Conservation (phyloP, 1,140 invertebrate species). For the Hyposmocoma kahamanoa region DNA sequence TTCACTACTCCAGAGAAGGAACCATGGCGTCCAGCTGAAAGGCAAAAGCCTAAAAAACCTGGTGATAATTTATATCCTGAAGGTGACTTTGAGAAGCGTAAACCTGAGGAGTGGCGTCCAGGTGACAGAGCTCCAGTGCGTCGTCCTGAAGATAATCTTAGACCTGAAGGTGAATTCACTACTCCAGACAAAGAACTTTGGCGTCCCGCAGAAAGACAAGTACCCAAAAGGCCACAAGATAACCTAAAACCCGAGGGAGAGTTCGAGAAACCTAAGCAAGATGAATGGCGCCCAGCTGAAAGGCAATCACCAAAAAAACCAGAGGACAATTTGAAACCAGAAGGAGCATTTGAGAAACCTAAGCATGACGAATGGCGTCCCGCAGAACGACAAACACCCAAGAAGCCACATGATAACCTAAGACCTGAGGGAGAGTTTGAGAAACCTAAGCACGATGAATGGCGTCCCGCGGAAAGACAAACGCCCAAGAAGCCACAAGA, state of each 20-base stretch:
- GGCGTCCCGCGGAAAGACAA: conserved; percentile 69
- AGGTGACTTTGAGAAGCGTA: conserved; percentile 73
- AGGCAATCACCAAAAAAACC: conserved; percentile 75
- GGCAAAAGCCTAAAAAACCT: conserved; percentile 52
- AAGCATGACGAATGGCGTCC: conserved; percentile 58
- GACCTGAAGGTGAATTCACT: conserved; percentile 56
- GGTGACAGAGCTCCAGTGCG: conserved; percentile 55
- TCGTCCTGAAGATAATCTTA: conserved; percentile 70
- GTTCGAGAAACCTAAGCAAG: conserved; percentile 74
- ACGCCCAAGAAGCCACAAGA: conserved; percentile 41
- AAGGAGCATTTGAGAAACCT: conserved; percentile 75
- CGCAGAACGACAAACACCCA: conserved; percentile 61
- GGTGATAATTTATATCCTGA: conserved; percentile 67
- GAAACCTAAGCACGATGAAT: conserved; percentile 63
- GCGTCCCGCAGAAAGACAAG: conserved; percentile 55
- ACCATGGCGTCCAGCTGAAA: conserved; percentile 40
- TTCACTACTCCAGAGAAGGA: conserved; percentile 50
- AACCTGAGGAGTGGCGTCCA: conserved; percentile 72
- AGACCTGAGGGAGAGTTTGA: conserved; percentile 69
- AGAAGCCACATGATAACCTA: conserved; percentile 46
- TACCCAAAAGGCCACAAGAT: conserved; percentile 73
- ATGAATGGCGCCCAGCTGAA: conserved; percentile 75
- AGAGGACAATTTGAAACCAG: conserved; percentile 75
- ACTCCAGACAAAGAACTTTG: conserved; percentile 40
- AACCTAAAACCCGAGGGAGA: conserved; percentile 76